A percentile compares a stretch with the other conserved stretches of the same genome.
These are phyloP conservation scores for Gracilinanus agilis DNA, from an alignment of 2,113 vertebrate genomes.

Conservation along the genomic window DNA sequence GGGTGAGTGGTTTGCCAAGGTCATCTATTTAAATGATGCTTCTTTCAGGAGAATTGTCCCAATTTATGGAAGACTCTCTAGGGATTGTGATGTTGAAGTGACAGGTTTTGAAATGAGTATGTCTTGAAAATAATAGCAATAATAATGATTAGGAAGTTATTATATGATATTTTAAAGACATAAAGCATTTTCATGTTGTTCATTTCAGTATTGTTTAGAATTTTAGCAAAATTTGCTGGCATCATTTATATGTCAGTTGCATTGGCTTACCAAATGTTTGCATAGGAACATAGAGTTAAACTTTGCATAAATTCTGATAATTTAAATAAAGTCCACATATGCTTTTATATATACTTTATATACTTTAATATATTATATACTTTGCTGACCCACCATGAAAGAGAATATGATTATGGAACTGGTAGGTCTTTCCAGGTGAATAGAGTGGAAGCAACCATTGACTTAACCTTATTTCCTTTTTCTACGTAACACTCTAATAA, in stretches of 20 bases:
- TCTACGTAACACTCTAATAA: too few species aligned
- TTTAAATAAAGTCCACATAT: conserved; percentile 7
- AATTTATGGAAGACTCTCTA: neutral
- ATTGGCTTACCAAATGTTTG: conserved; percentile 19
- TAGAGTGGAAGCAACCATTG: too few species aligned
- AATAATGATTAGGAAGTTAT: neutral
- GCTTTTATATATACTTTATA: neutral
- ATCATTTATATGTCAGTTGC: neutral
- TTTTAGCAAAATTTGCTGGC: neutral
- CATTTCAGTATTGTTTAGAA: neutral
- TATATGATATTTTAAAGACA: neutral
- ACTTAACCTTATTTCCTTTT: too few species aligned
- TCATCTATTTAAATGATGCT: neutral
- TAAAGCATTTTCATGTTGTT: neutral
- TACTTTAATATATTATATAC: neutral
- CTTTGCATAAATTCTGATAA: neutral
- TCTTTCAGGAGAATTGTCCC: neutral
- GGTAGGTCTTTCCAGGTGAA: neutral
- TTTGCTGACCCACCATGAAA: neutral
- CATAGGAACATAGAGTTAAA: neutral
- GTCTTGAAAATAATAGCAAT: neutral
- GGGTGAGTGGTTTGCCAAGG: neutral
- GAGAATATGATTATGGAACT: neutral
- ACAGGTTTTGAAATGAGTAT: neutral
- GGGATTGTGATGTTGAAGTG: neutral